Percentiles rank a stretch among this genome's conserved stretches.
These are phyloP conservation scores for Drosophila niveifrons DNA, from an alignment of 2,888 invertebrate genomes.

Conservation along the genomic window DNA sequence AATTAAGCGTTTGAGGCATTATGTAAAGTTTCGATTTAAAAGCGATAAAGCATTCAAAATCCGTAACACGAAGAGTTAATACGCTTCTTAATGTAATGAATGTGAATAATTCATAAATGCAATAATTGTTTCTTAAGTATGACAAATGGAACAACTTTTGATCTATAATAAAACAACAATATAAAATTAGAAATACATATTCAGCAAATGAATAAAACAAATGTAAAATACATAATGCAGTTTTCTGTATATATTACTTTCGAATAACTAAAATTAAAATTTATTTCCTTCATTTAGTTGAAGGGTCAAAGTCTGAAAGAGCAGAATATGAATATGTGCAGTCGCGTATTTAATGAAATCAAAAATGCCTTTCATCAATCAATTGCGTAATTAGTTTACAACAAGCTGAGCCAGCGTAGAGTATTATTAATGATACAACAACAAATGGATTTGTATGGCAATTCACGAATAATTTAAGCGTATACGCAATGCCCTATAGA, in stretches of 20 bases:
- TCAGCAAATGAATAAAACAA: too few species aligned
- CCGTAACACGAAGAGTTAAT: not conserved
- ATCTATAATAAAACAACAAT: too few species aligned
- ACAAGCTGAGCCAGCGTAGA: not conserved
- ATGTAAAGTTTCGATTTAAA: conserved; percentile 1
- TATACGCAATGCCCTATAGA: not conserved
- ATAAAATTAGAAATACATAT: too few species aligned
- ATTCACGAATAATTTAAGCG: not conserved
- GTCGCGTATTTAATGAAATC: not conserved
- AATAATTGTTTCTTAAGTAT: not conserved
- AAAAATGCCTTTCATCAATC: not conserved
- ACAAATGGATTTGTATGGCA: not conserved
- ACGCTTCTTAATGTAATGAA: not conserved
- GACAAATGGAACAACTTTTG: not conserved
- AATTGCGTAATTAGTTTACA: not conserved
- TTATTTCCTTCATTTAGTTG: too few species aligned
- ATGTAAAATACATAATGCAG: too few species aligned
- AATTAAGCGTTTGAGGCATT: conserved; percentile 22
- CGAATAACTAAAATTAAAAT: too few species aligned
- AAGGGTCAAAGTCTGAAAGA: too few species aligned
- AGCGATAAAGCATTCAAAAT: not conserved
- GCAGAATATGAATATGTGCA: too few species aligned
- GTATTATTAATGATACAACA: not conserved
- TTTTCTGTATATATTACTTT: too few species aligned
- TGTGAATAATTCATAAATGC: too few species aligned